phyloP scores from a whole-genome alignment of 2,888 invertebrate genomes.

The Brenthis daphne region DNA sequence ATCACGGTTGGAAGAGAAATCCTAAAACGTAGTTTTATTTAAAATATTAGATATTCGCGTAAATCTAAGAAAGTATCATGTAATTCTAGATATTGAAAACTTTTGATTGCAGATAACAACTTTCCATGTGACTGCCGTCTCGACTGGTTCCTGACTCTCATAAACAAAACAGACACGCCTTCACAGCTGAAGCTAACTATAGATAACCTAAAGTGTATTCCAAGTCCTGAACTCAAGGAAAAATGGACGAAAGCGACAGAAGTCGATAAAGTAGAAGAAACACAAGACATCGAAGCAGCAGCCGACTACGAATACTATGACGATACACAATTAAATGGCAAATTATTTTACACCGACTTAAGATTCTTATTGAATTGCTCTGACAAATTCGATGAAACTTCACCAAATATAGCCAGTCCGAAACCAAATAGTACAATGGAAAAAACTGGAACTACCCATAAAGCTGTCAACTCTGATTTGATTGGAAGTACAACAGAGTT shows the following conservation, averaged over 20 bases:
- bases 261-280: slow-evolving; percentile 45
- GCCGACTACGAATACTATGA: slow-evolving; percentile 73
- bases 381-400: slow-evolving; percentile 27
- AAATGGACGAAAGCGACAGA: slow-evolving; percentile 54
- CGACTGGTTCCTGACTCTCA: slow-evolving; percentile 65
- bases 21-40: no score
- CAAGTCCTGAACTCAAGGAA: slow-evolving; percentile 57
- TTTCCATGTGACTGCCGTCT: slow-evolving; percentile 69
- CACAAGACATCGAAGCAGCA: slow-evolving; percentile 40
- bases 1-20: no score
- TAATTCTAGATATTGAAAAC: not conserved
- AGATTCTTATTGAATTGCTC: slow-evolving; percentile 65
- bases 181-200: slow-evolving; percentile 53
- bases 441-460: slow-evolving; percentile 27
- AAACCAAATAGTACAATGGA: slow-evolving; percentile 20
- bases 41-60: no score
- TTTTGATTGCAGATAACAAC: slow-evolving; percentile 60
- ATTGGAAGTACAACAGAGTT: slow-evolving; percentile 12
- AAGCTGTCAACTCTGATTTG: slow-evolving; percentile 16
- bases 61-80: no score
- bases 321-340: slow-evolving; percentile 69
- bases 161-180: slow-evolving; percentile 64
- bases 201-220: slow-evolving; percentile 70
- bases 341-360: slow-evolving; percentile 68
- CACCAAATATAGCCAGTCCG: slow-evolving; percentile 28